Base-by-base conservation (phyloP, 2,888 invertebrate genomes). In the Epirrhoe tristata region DNA sequence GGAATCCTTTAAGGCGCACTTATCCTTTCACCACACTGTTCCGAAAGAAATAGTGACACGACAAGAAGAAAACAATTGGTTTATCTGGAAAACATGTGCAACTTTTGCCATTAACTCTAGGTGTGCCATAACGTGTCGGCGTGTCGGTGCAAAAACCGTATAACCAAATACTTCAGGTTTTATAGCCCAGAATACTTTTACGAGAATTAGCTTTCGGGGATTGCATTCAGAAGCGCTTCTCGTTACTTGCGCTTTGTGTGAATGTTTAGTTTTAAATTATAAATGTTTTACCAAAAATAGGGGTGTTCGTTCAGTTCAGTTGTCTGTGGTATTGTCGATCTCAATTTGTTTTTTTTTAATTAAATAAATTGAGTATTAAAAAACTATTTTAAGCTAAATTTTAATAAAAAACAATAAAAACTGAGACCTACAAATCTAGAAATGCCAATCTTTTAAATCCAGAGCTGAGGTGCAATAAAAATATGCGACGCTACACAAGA, bases 151-250 rank as follows among this genome's bases (percentile, higher is more conserved):
- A 58, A 64, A 64, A 65, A 68, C 54, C 46, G 87, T 89, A 88
- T 86, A 88, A 86, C 83, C 84, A 50, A 60, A 81, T 85, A 88
- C 88, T 86, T 84, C 84, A 83, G 59, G 84, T 91, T 90, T 92
- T 92, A 92, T 84, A 77, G 82, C 80, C 76, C 69, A 74, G 87
- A 88, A 90, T 90, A 88, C 88, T 89, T 91, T 91, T 91, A 90
- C 88, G 88, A 81, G 83, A 82, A 82, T 84, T 79, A 86, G 85
- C 87, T 89, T 85, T 82, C 83, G 85, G 81, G 83, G 83, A 87
- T 84, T 86, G 88, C 83, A 86, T 90, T 88, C 89, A 90, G 79
- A 76, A 81, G 80, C 78, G 83, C 84, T 85, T 87, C 86, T 86
- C 85, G 86, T 88, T 86, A 81, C 81, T 70, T 51, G 39, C 59